Base-by-base conservation (phyloP, 2,888 invertebrate species). In the Thera obeliscata region DNA sequence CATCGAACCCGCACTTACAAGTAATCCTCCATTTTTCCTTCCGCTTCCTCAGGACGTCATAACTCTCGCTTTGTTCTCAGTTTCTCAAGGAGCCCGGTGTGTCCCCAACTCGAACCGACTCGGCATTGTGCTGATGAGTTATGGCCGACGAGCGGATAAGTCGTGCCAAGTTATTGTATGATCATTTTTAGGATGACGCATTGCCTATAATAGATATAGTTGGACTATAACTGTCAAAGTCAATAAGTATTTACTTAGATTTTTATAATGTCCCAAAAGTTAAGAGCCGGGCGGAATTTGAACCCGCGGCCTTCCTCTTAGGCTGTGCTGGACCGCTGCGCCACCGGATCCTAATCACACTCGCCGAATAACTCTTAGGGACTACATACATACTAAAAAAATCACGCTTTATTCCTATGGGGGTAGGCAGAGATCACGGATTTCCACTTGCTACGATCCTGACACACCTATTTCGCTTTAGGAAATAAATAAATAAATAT, bases 61-160 rank as follows among this genome's bases (percentile, higher is more conserved):
- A 88, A 87, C 76, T 88, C 87, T 82, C 72, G 62, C 82, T 85
- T 88, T 88, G 88, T 88, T 87, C 85, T 80, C 79, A 54, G 83
- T 59, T 58, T 62, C 62, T 62, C 62, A 67, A 62, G 66, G 55
- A 62, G 61, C 66, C 56, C 83, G 84, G 75, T 85, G 83, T 75
- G 80, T 74, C 80, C 71, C 74, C 68, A 75, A 73, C 64, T 65
- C 59, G 66, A 60, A 65, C 64, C 60, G 38, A 35, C 65, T 11
- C 78, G 55, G 55, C 9, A 78, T 89, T 89, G 89, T 89, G 70
- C 63, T 54, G 56, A 73, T 86, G 87, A 89, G 72, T 88, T 88
- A 89, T 81, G 78, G 78, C 79, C 58, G 59, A 63, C 70, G 71
- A 82, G 79, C 87, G 88, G 88, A 88, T 83, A 83, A 82, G 76